Evolutionary conservation across 2,888 invertebrate genomes (phyloP).

Genomic region (Allygus modestus): DNA sequence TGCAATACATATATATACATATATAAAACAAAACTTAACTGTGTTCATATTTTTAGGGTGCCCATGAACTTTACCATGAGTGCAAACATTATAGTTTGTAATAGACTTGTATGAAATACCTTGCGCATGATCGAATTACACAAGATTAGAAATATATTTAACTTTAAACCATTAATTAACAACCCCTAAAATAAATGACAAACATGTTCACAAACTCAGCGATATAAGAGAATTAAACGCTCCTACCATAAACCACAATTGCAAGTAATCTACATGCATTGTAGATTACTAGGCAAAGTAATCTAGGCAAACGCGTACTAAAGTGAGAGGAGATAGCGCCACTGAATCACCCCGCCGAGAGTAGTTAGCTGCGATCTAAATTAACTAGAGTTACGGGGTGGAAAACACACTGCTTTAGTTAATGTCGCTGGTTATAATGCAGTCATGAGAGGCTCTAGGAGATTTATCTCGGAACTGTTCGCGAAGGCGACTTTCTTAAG

Average conservation of each 20-base stretch:
- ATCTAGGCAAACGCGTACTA: conserved; percentile 29
- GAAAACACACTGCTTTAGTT: conserved; percentile 50
- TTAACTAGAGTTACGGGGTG: conserved; percentile 48
- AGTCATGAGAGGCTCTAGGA: conserved; percentile 16
- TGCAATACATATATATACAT: too few species aligned
- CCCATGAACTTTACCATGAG: too few species aligned
- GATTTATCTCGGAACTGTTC: conserved; percentile 24
- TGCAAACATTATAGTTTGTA: too few species aligned
- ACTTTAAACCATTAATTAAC: too few species aligned
- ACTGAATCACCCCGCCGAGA: conserved; percentile 42
- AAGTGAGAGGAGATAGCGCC: conserved; percentile 30
- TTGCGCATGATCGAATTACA: too few species aligned
- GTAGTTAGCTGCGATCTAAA: conserved; percentile 37
- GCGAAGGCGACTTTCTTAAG: conserved; percentile 32
- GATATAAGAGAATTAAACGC: conserved; percentile 20
- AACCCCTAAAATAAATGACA: not conserved
- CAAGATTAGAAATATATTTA: too few species aligned
- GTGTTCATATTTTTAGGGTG: too few species aligned
- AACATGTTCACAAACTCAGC: not conserved
- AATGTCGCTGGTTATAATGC: conserved; percentile 43
- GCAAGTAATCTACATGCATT: conserved; percentile 33
- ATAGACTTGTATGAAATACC: too few species aligned
- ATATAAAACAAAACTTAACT: too few species aligned
- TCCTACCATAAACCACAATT: conserved; percentile 21
- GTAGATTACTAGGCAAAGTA: too few species aligned